These are phyloP conservation scores for Salminus brasiliensis DNA, from an alignment of 2,113 vertebrate species.

Conservation along the genomic window DNA sequence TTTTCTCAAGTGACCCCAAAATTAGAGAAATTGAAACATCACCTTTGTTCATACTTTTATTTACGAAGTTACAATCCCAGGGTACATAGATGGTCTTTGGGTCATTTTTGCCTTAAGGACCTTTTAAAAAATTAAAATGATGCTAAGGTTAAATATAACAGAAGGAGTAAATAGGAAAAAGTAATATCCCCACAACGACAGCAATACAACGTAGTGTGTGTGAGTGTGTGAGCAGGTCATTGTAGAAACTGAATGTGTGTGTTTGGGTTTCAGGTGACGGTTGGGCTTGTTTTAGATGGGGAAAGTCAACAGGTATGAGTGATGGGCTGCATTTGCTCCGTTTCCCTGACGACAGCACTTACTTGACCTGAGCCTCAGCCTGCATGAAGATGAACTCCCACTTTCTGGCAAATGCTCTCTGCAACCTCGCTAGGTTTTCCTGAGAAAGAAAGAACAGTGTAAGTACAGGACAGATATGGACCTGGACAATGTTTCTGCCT, in stretches of 20 bases:
- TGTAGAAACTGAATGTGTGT: neutral
- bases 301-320: conserved; percentile 33
- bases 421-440: conserved; percentile 97
- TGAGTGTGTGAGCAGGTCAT: conserved; percentile 18
- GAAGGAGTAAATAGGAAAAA: no score
- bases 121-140: no score
- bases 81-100: no score
- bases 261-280: neutral
- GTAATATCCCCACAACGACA: no score
- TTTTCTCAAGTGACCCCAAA: no score
- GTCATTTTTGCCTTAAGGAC: no score
- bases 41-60: no score
- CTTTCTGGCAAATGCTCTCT: conserved; percentile 97
- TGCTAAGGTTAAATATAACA: no score
- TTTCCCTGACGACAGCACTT: conserved; percentile 75
- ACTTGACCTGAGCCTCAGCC: conserved; percentile 99
- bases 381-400: conserved; percentile 99
- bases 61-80: no score
- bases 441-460: conserved; percentile 59
- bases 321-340: conserved; percentile 8
- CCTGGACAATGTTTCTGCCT: no score
- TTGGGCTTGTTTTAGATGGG: conserved; percentile 9
- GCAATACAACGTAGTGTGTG: neutral
- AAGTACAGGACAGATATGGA: neutral
- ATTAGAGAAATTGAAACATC: no score